Conservation (phyloP, 1,140 invertebrate genomes). For the Trypoxylus dichotomus region DNA sequence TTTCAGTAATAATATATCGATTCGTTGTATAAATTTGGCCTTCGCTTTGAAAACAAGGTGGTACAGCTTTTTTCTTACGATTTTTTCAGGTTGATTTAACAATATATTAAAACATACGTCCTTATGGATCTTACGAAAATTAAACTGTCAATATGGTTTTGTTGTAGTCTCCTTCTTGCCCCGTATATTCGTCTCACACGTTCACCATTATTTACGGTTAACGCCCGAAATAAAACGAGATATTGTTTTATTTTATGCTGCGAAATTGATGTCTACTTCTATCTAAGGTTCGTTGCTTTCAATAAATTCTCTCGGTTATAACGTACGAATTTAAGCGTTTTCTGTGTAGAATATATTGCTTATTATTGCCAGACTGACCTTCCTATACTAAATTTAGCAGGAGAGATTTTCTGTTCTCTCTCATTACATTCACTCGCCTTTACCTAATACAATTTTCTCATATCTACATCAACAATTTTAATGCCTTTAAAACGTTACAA, state of each 20-base stretch:
- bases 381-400: constrained; percentile 20
- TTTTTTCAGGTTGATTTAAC: background rate
- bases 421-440: background rate
- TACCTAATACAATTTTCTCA: constrained; percentile 11
- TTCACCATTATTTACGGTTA: constrained; percentile 1
- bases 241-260: constrained; percentile 7
- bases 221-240: constrained; percentile 12
- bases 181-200: background rate
- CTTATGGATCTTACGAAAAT: background rate
- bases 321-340: constrained; percentile 29
- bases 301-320: constrained; percentile 30
- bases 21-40: constrained; percentile 44
- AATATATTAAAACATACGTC: background rate
- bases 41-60: constrained; percentile 25
- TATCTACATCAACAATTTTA: constrained; percentile 16
- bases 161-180: background rate
- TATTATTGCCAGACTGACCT: constrained; percentile 35
- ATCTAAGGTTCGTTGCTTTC: constrained; percentile 31
- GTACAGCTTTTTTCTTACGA: background rate
- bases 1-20: constrained; percentile 29
- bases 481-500: background rate
- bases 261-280: constrained; percentile 26
- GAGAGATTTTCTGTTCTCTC: background rate
- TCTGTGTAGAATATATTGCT: constrained; percentile 33
- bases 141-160: constrained; percentile 3